Conservation (phyloP, 2,113 vertebrate species). For the Pseudopipra pipra region DNA sequence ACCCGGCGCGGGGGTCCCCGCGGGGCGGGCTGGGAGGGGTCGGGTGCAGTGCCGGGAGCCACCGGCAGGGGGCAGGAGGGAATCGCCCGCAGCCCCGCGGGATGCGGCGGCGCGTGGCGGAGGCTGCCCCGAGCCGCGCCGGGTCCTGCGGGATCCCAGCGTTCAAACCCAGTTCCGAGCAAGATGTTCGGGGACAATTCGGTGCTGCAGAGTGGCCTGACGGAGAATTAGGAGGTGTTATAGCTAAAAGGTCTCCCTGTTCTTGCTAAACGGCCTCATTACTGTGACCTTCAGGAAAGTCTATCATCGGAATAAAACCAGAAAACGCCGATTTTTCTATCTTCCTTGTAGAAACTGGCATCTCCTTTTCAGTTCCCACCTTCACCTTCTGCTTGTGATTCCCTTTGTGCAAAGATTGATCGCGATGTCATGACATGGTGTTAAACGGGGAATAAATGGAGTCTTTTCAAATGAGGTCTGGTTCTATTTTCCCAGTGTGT, state of each 20-base stretch:
- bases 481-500: neutral
- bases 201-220: neutral
- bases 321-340: neutral
- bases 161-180: neutral
- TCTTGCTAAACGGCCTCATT: neutral
- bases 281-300: neutral
- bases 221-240: neutral
- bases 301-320: neutral
- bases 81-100: neutral
- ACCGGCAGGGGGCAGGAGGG: slow-evolving; percentile 31
- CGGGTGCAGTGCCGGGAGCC: neutral
- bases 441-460: neutral
- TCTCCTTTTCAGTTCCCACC: neutral
- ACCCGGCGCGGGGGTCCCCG: accelerated
- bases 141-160: neutral
- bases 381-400: neutral
- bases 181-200: neutral
- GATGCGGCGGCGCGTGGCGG: neutral
- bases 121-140: neutral
- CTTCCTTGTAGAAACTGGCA: neutral
- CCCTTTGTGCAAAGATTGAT: neutral
- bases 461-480: neutral
- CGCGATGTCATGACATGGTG: neutral
- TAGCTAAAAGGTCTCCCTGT: neutral
- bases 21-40: neutral